Base-by-base conservation (phyloP, 35 echinoderm and acorn worm genomes). In the Ptychodera flava region DNA sequence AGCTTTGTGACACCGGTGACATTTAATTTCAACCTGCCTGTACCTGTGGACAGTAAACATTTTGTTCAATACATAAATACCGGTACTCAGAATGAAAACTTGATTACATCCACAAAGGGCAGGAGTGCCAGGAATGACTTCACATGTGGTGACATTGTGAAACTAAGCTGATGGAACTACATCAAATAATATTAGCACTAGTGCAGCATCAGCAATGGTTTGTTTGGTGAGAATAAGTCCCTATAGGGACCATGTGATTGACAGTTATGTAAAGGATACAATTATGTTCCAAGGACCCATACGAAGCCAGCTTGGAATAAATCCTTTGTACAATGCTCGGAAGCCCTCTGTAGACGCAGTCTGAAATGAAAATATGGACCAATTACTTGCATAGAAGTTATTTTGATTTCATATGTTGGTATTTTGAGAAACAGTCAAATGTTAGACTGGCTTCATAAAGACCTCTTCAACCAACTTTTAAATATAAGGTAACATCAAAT, bases 241-340 rank as follows among this genome's bases (percentile, higher is more conserved):
- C 33, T 37, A 90, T 79, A 1, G 31, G 28, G 31, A 15, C 29
- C 1, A 1, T 90, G 27, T 86, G 34, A 32, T 0, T 77, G 37
- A 1, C 0, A 16, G 27, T 36, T 33, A 35, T 1, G 35, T 0
- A 93, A 97, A 98, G 95, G 95, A 98, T 98, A 98, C 95, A 90
- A 98, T 98, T 36, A 98, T 98, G 31, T 98, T 98, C 95, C 95
- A 98, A 30, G 95, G 95, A 53, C 92, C 93, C 28, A 98, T 90
- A 33, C 95, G 90, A 1, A 98, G 87, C 90, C 93, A 98, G 10
- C 92, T 98, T 79, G 95, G 95, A 81, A 98, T 93, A 85, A 98
- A 98, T 2, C 95, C 95, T 77, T 98, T 94, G 81, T 97, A 98
- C 83, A 98, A 84, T 6, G 95, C 95, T 29, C 91, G 77, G 53